These are phyloP conservation scores for Xyrichtys novacula DNA, from an alignment of 2,797 vertebrate genomes.

Conservation along the genomic window DNA sequence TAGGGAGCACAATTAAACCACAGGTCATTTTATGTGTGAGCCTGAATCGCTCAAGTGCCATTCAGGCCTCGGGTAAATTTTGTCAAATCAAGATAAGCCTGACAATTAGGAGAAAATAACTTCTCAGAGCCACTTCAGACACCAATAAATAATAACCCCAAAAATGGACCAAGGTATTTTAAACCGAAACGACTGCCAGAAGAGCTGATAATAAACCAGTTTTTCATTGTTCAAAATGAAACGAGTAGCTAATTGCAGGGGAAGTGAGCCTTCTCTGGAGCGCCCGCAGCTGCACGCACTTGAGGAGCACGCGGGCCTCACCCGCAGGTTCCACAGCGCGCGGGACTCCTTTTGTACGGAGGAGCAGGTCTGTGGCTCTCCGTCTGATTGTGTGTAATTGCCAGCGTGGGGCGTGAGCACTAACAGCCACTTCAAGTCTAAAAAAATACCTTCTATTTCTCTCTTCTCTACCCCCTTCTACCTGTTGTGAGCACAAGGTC, in stretches of 20 bases:
- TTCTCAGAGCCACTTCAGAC: conserved; percentile 83
- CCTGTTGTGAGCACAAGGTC: conserved; percentile 89
- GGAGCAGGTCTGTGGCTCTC: conserved; percentile 92
- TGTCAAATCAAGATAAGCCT: conserved; percentile 82
- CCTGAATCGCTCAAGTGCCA: conserved; percentile 68
- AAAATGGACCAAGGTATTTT: conserved; percentile 68
- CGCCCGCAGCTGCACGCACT: conserved; percentile 99
- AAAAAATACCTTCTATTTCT: conserved; percentile 12
- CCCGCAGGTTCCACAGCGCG: conserved; percentile 93
- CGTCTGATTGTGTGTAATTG: conserved; percentile 98
- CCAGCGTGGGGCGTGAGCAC: conserved; percentile 87
- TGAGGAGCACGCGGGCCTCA: conserved; percentile 88
- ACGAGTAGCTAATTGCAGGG: conserved; percentile 96
- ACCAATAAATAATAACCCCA: conserved; percentile 79
- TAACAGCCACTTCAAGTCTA: conserved; percentile 95
- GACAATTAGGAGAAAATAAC: conserved; percentile 85
- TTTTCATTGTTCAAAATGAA: conserved; percentile 90
- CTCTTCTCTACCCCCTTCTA: conserved; percentile 84
- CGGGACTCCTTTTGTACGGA: conserved; percentile 91
- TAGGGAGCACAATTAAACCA: conserved; percentile 58
- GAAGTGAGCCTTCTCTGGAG: conserved; percentile 90
- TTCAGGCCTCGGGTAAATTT: conserved; percentile 70
- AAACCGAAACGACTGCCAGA: conserved; percentile 85
- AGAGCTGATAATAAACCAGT: conserved; percentile 88
- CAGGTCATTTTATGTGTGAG: conserved; percentile 61